Conservation (phyloP, 2,113 vertebrate species). For the Platysternon megacephalum region DNA sequence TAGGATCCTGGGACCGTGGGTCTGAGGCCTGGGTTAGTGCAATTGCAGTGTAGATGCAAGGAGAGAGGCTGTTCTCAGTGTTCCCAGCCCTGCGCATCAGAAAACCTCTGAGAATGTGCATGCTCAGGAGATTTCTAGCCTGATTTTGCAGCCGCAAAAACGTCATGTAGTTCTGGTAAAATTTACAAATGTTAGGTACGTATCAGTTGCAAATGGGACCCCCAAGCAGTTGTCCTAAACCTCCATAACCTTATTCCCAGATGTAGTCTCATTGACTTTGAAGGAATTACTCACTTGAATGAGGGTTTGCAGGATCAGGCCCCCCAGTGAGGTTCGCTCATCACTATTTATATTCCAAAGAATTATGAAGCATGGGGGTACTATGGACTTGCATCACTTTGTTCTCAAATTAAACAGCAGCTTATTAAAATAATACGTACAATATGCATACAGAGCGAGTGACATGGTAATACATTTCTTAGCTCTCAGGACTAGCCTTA, state of each 20-base stretch:
- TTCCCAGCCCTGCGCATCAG: not conserved
- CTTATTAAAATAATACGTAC: not conserved
- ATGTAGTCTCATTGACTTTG: not conserved
- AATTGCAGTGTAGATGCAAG: not conserved
- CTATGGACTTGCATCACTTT: accelerated
- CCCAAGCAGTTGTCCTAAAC: not conserved
- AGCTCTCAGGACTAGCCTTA: not conserved
- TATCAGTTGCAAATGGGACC: not conserved
- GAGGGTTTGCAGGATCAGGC: not conserved
- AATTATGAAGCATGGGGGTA: accelerated
- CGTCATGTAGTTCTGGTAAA: not conserved
- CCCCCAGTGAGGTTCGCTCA: not conserved
- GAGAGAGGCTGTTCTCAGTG: not conserved
- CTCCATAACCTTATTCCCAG: not conserved
- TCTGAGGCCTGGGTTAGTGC: not conserved
- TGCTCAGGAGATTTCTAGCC: not conserved
- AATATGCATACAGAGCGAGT: not conserved
- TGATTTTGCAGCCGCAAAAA: not conserved
- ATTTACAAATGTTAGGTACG: not conserved
- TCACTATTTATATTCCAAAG: not conserved
- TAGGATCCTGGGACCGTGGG: not conserved
- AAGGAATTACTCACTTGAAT: not conserved
- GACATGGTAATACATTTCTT: not conserved
- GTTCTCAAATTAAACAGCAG: not conserved
- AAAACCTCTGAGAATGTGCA: not conserved